phyloP scores from a whole-genome alignment of 2,113 vertebrate genomes.

The Brachypodius melanocephalos region DNA sequence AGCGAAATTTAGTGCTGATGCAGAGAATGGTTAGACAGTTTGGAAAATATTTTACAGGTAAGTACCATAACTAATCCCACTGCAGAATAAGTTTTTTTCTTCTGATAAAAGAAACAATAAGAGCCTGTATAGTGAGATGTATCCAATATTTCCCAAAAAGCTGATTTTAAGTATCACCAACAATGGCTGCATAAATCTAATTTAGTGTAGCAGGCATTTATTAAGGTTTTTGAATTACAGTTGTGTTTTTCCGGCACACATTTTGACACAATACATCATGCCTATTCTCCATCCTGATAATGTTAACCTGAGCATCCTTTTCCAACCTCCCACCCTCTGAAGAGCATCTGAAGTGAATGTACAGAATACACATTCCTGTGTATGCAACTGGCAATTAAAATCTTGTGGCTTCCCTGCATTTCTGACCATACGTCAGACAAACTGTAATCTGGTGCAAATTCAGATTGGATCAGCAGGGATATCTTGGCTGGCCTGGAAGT shows the following conservation, averaged over 20 bases:
- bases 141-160: background rate
- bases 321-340: background rate
- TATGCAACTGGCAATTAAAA: background rate
- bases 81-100: background rate
- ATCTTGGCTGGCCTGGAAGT: background rate
- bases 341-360: background rate
- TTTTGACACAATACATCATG: background rate
- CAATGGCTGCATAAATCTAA: background rate
- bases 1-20: background rate
- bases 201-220: background rate
- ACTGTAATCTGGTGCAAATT: background rate
- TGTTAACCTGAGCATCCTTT: background rate
- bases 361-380: rapidly evolving
- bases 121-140: background rate
- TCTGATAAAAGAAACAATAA: background rate
- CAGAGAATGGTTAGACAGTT: background rate
- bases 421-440: background rate
- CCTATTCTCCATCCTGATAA: background rate
- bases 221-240: background rate
- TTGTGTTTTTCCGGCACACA: background rate
- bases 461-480: background rate
- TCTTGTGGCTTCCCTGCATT: background rate
- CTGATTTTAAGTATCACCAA: background rate
- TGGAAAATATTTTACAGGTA: background rate
- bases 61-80: background rate